Evolutionary conservation across 53 echinoderm and acorn worm genomes (phyloP), one percentile per base, ranked within the genome.

Genomic region (Apostichopus leukothele): DNA sequence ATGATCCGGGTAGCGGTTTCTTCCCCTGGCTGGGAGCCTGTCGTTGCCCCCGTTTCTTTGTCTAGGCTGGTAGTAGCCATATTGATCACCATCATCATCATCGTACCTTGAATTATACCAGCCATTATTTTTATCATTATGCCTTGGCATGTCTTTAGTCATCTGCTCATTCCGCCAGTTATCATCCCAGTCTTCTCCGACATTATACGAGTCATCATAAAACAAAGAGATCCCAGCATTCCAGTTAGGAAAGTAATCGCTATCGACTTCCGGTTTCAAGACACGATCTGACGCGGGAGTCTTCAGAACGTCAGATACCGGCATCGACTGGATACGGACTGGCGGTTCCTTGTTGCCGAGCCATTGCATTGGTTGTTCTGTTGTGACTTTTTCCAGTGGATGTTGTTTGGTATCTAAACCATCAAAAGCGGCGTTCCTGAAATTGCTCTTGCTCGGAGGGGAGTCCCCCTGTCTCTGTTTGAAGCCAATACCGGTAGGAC

Each of bases 281-380:
- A 53, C 55, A 8, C 55, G 7, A 68, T 68, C 68, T 68, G 68
- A 19, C 16, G 18, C 68, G 1, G 68, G 68, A 68, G 68, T 16
- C 68, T 68, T 11, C 16, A 68, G 18, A 68, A 68, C 68, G 67
- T 50, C 27, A 9, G 85, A 66, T 5, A 66, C 85, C 9, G 61
- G 61, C 7, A 7, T 4, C 8, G 23, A 21, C 54, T 85, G 63
- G 5, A 60, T 60, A n/a, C 59, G 54, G 61, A 11, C 14, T 25
- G 18, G 5, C 19, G 61, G 67, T 10, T 67, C 85, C 26, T 85
- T 85, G 67, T 67, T 22, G 50, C 50, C 7, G 14, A 85, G 50
- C 85, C 85, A 85, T 4, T 85, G 85, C 85, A 63, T 85, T 11
- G 85, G 85, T 59, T 67, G 23, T 6, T 85, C 85, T 63, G 85